A percentile compares a stretch with the other conserved stretches of the same genome.
Conservation (phyloP, 2,888 invertebrate species). For the Netelia virgata region DNA sequence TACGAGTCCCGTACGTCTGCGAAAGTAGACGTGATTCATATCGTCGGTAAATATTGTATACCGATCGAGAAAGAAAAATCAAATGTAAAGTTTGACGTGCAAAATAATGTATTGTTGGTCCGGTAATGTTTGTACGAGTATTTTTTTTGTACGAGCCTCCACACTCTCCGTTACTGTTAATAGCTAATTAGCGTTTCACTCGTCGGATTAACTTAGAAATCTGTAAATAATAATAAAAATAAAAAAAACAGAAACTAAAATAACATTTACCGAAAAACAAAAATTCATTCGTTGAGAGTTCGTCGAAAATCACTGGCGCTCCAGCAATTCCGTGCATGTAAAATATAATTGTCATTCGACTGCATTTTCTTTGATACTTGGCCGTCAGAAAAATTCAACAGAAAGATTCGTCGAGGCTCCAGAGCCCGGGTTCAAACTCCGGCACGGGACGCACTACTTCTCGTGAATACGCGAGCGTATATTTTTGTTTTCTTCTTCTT, state of each 20-base stretch:
- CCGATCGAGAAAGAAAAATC: background rate
- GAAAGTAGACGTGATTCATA: conserved; percentile 17
- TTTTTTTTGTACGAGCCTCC: conserved; percentile 14
- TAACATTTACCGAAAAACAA: conserved; percentile 2
- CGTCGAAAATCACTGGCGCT: background rate
- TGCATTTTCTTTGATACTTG: conserved; percentile 8
- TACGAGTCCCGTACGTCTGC: conserved; percentile 8
- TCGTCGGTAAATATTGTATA: conserved; percentile 8
- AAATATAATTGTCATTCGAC: background rate
- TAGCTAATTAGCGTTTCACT: background rate
- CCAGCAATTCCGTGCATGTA: background rate
- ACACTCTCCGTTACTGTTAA: background rate
- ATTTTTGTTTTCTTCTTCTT: conserved; percentile 9
- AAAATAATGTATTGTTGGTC: conserved; percentile 37
- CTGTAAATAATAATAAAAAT: conserved; percentile 3
- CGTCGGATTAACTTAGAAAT: conserved; percentile 8
- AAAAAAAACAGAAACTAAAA: background rate
- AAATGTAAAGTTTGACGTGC: conserved; percentile 12
- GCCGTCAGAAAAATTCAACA: conserved; percentile 30
- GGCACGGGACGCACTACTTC: background rate
- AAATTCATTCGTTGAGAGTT: conserved; percentile 5
- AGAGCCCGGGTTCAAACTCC: background rate
- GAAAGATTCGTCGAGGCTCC: background rate
- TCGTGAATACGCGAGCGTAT: conserved; percentile 7
- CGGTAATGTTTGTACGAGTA: conserved; percentile 36